Percentiles rank a stretch among this genome's conserved stretches.
Evolutionary conservation across 2,113 vertebrate species (phyloP).

Genomic region (rabbit (Oryctolagus cuniculus)): DNA sequence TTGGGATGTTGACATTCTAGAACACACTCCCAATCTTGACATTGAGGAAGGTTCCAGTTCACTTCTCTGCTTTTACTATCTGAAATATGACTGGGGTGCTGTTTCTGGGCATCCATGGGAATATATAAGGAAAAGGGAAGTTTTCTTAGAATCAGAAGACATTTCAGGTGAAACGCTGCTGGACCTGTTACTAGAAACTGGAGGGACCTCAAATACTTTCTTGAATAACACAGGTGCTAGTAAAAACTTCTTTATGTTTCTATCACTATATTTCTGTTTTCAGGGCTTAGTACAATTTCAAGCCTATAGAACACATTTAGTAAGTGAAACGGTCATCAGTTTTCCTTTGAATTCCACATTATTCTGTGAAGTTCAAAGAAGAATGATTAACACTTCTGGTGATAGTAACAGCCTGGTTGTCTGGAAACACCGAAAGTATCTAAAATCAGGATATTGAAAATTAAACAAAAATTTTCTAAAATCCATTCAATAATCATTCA

Average conservation of each 20-base stretch:
- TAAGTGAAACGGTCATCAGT: background rate
- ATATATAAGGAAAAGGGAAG: background rate
- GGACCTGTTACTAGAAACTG: background rate
- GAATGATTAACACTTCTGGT: background rate
- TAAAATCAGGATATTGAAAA: background rate
- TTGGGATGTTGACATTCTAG: constrained; percentile 17
- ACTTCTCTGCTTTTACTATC: background rate
- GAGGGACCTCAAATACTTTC: background rate
- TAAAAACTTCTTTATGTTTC: background rate
- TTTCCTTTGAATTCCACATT: constrained; percentile 14
- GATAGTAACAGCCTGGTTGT: background rate
- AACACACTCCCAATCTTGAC: background rate
- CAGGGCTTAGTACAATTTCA: background rate
- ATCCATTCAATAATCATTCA: background rate
- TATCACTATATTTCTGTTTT: background rate
- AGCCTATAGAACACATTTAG: background rate
- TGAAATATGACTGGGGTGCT: background rate
- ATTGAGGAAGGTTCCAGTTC: background rate
- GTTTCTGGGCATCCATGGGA: background rate
- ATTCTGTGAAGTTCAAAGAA: background rate
- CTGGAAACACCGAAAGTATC: background rate
- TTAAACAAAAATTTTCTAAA: background rate
- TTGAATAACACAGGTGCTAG: background rate
- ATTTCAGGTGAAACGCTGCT: background rate
- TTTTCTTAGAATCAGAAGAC: background rate